These are phyloP conservation scores for Microctenopoma steveboyesi DNA, from an alignment of 2,797 vertebrate genomes.

Conservation along the genomic window DNA sequence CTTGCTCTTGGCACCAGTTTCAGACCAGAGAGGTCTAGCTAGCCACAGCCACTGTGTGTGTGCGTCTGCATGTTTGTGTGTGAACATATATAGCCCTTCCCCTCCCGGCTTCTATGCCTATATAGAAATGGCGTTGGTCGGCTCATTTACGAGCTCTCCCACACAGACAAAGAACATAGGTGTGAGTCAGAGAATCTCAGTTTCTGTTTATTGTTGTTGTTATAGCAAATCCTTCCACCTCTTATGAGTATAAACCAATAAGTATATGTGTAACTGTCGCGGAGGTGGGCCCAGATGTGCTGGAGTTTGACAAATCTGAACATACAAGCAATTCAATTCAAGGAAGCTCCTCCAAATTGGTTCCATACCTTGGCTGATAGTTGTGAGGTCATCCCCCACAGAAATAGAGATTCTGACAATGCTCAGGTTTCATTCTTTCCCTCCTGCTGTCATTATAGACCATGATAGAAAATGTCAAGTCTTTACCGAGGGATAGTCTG, in stretches of 20 bases:
- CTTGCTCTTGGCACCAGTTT: conserved; percentile 80
- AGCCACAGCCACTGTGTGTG: conserved; percentile 71
- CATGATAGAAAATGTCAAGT: conserved; percentile 43
- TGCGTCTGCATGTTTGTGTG: conserved; percentile 54
- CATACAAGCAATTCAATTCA: conserved; percentile 72
- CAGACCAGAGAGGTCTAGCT: conserved; percentile 80
- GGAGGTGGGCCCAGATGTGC: conserved; percentile 73
- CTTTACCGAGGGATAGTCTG: conserved; percentile 41
- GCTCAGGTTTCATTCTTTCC: conserved; percentile 63
- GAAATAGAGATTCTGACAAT: conserved; percentile 58
- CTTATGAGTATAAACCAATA: conserved; percentile 19
- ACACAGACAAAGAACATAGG: conserved; percentile 61
- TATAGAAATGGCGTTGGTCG: conserved; percentile 73
- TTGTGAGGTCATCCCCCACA: conserved; percentile 75
- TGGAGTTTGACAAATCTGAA: conserved; percentile 71
- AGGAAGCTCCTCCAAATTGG: conserved; percentile 76
- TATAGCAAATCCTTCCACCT: conserved; percentile 44
- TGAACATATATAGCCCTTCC: conserved; percentile 70
- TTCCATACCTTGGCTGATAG: conserved; percentile 81
- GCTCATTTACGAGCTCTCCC: conserved; percentile 76
- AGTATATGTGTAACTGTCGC: conserved; percentile 61
- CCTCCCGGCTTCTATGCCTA: conserved; percentile 48
- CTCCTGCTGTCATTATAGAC: conserved; percentile 61
- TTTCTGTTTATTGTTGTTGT: conserved; percentile 67
- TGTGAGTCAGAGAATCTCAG: conserved; percentile 65